A percentile compares a stretch with the other conserved stretches of the same genome.
Evolutionary conservation across 2,113 vertebrate genomes (phyloP).

Genomic region (Myiozetetes cayanensis): DNA sequence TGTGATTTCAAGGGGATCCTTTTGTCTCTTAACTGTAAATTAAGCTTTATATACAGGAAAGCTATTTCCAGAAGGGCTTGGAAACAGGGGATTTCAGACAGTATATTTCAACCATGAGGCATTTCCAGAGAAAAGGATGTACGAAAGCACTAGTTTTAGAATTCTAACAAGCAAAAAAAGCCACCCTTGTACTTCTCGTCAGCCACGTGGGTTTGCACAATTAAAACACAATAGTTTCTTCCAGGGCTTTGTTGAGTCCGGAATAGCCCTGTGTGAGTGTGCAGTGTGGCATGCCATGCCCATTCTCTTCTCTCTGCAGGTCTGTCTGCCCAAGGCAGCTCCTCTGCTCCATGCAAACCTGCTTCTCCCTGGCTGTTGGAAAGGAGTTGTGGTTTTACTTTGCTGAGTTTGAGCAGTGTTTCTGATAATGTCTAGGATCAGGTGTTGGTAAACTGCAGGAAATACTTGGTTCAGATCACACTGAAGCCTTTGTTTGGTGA

Average conservation of each 20-base stretch:
- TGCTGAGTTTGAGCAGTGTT: neutral
- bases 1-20: neutral
- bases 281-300: neutral
- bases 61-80: neutral
- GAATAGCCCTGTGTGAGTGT: neutral
- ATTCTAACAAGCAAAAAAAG: neutral
- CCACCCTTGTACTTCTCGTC: constrained; percentile 27
- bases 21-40: neutral
- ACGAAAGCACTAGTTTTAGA: neutral
- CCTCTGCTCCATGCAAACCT: neutral
- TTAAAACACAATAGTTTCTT: constrained; percentile 66
- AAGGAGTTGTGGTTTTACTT: neutral
- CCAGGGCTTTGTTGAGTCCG: constrained; percentile 52
- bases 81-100: neutral
- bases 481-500: neutral
- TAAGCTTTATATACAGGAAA: neutral
- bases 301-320: constrained; percentile 23
- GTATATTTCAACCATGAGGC: neutral
- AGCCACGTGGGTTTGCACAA: constrained; percentile 72
- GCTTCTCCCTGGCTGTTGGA: neutral
- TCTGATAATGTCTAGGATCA: neutral
- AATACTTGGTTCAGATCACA: neutral
- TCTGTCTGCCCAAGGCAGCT: constrained; percentile 1
- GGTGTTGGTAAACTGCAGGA: neutral
- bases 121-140: constrained; percentile 4